These are phyloP conservation scores for Dyspetes luteomarginatus DNA, from an alignment of 2,888 invertebrate genomes.

Conservation along the genomic window DNA sequence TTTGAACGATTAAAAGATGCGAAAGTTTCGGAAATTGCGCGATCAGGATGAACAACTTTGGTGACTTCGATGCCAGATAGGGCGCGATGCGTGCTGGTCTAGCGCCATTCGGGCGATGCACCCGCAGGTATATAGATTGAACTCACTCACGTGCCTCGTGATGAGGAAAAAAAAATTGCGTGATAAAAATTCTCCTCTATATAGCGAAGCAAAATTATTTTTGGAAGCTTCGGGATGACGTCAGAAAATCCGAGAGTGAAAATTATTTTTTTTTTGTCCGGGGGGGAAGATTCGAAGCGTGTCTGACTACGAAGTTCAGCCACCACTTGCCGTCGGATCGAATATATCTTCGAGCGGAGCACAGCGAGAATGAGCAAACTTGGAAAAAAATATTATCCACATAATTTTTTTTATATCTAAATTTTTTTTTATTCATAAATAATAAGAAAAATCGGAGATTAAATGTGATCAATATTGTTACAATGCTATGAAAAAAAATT, in stretches of 20 bases:
- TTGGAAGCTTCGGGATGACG: background rate
- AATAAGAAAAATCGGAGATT: background rate
- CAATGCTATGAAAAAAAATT: too few relatives aligned
- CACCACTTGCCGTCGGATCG: constrained; percentile 61
- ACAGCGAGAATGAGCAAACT: background rate
- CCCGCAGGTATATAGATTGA: constrained; percentile 70
- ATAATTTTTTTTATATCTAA: background rate
- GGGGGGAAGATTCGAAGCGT: background rate
- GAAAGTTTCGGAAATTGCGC: too few relatives aligned
- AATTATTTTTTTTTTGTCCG: background rate
- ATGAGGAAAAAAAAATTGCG: background rate
- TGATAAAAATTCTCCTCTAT: background rate
- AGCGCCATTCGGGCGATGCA: constrained; percentile 55
- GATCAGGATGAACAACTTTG: constrained; percentile 45
- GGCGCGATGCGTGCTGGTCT: constrained; percentile 64
- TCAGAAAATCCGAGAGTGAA: background rate
- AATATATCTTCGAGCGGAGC: constrained; percentile 48
- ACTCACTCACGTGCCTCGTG: constrained; percentile 61
- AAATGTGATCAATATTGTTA: background rate
- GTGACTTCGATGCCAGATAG: constrained; percentile 80
- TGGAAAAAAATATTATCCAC: background rate
- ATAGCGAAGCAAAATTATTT: background rate
- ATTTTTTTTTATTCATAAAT: too few relatives aligned
- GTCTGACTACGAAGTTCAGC: background rate
- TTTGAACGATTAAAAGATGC: too few relatives aligned